Conservation (phyloP, 2,888 invertebrate genomes). For the Geotrupes spiniger region DNA sequence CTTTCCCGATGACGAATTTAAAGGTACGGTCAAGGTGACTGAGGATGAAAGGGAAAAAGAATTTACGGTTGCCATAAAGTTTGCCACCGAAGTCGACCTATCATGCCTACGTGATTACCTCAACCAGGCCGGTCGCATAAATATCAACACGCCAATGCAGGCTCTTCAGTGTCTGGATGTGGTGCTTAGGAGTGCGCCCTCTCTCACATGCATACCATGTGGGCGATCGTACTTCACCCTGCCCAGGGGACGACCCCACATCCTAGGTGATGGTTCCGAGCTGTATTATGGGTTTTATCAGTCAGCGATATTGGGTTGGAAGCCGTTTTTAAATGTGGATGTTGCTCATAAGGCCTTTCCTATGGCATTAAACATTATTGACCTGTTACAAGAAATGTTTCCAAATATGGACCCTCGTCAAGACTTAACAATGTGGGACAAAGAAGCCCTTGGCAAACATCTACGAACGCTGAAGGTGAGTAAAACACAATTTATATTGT, state of each 20-base stretch:
- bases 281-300: conserved; percentile 94
- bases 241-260: conserved; percentile 44
- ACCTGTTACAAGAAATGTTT: conserved; percentile 43
- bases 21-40: conserved; percentile 38
- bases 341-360: conserved; percentile 81
- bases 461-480: conserved; percentile 12
- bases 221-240: conserved; percentile 78
- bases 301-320: conserved; percentile 85
- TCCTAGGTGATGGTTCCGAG: conserved; percentile 78
- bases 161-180: conserved; percentile 82
- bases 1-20: conserved; percentile 39
- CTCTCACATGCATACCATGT: conserved; percentile 55
- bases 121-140: conserved; percentile 26
- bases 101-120: conserved; percentile 38
- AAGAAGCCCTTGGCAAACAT: conserved; percentile 19
- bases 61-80: conserved; percentile 56
- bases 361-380: conserved; percentile 52
- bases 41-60: conserved; percentile 31
- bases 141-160: conserved; percentile 53
- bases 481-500: too few relatives aligned
- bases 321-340: conserved; percentile 88
- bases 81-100: conserved; percentile 57
- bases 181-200: conserved; percentile 67
- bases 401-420: neutral
- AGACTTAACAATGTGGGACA: neutral